These are phyloP conservation scores for Thecophora atra DNA, from an alignment of 2,888 invertebrate species.

Conservation along the genomic window DNA sequence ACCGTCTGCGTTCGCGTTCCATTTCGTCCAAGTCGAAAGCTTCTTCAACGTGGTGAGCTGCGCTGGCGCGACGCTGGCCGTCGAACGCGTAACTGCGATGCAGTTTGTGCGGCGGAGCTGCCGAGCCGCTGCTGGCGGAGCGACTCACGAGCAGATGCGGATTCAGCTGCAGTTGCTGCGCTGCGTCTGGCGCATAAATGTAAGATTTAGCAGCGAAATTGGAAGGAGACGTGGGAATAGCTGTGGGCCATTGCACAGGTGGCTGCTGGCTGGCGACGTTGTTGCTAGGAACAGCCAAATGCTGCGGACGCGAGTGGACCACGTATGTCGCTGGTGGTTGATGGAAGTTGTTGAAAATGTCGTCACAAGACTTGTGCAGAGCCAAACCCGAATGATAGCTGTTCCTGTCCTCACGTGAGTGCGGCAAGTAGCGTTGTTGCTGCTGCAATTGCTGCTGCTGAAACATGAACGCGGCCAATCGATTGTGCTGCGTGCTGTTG, in stretches of 20 bases:
- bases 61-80: constrained; percentile 55
- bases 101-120: constrained; percentile 51
- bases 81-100: constrained; percentile 60
- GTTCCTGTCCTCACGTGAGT: constrained; percentile 46
- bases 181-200: constrained; percentile 47
- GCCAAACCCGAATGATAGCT: constrained; percentile 51
- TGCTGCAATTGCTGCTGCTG: constrained; percentile 46
- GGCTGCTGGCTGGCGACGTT: constrained; percentile 39
- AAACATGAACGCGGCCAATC: neutral
- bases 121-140: constrained; percentile 41
- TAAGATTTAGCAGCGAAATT: constrained; percentile 56
- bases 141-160: constrained; percentile 39
- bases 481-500: neutral
- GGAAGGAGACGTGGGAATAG: constrained; percentile 64
- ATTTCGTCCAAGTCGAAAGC: constrained; percentile 64
- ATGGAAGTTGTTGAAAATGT: constrained; percentile 43
- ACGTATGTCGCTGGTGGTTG: constrained; percentile 22
- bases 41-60: constrained; percentile 49
- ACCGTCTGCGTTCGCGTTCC: constrained; percentile 63
- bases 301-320: constrained; percentile 21
- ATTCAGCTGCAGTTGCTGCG: constrained; percentile 26
- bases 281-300: constrained; percentile 34
- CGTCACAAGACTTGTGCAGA: constrained; percentile 54
- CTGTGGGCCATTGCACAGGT: constrained; percentile 62
- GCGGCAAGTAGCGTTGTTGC: constrained; percentile 49